Percentiles rank a stretch among this genome's conserved stretches.
Evolutionary conservation across 2,797 vertebrate genomes (phyloP).

Genomic region (Hoplostethus mediterraneus): DNA sequence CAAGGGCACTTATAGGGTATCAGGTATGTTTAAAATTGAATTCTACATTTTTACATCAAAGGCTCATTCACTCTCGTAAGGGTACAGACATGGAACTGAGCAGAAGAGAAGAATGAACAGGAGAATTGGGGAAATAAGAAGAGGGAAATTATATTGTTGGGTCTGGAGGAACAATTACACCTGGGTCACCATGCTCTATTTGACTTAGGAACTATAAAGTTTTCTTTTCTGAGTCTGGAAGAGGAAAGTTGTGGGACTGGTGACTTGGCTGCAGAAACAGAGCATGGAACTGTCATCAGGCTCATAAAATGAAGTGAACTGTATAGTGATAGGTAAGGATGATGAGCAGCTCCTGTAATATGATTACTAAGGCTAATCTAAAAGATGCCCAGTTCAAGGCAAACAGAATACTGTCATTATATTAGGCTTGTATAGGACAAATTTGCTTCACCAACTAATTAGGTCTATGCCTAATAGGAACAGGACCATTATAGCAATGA

Average conservation of each 20-base stretch:
- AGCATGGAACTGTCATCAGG: slow-evolving; percentile 29
- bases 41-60: slow-evolving; percentile 1
- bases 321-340: neutral
- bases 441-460: neutral
- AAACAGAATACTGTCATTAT: neutral
- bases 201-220: slow-evolving; percentile 64
- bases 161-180: slow-evolving; percentile 65
- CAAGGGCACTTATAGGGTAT: slow-evolving; percentile 23
- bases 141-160: slow-evolving; percentile 26
- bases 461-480: neutral
- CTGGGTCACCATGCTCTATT: slow-evolving; percentile 31
- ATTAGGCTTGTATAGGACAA: neutral
- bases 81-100: neutral
- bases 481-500: too few relatives aligned
- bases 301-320: slow-evolving; percentile 4
- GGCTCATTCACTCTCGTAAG: neutral
- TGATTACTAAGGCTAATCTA: neutral
- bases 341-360: slow-evolving; percentile 11
- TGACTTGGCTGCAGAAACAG: slow-evolving; percentile 38
- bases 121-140: slow-evolving; percentile 1
- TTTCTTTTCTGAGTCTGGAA: slow-evolving; percentile 26
- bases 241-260: slow-evolving; percentile 29
- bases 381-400: neutral
- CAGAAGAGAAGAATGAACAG: slow-evolving; percentile 8
- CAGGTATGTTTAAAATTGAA: slow-evolving; percentile 9